Percentiles rank a stretch among this genome's conserved stretches.
These are phyloP conservation scores for Patella pellucida DNA, from an alignment of 2,888 invertebrate species.

Conservation along the genomic window DNA sequence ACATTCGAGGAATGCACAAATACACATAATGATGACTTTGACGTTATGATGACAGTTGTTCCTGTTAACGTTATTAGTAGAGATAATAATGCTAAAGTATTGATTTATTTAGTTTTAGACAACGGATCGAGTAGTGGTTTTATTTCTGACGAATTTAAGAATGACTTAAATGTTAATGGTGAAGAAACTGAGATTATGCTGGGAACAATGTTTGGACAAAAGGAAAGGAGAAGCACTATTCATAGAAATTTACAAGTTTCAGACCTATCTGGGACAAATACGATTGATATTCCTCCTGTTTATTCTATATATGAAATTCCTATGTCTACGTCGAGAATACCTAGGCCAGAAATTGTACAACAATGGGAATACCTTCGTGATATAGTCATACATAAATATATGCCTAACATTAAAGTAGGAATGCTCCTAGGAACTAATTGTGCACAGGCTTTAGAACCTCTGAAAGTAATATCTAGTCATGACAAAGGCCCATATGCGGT, in stretches of 20 bases:
- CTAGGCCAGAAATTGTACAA: slow-evolving; percentile 5
- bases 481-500: slow-evolving; percentile 1
- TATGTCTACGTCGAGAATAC: background rate
- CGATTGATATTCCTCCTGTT: background rate
- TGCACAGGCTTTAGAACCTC: background rate
- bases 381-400: background rate
- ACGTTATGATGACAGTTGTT: slow-evolving; percentile 23
- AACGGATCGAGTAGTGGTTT: slow-evolving; percentile 18
- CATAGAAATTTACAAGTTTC: background rate
- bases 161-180: background rate
- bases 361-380: background rate
- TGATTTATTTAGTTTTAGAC: slow-evolving; percentile 25
- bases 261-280: background rate
- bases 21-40: background rate
- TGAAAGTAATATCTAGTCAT: background rate
- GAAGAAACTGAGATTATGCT: slow-evolving; percentile 12
- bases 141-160: slow-evolving; percentile 2
- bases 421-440: background rate
- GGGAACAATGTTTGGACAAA: slow-evolving; percentile 26
- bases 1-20: no score
- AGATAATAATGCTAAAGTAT: background rate
- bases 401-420: background rate
- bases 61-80: slow-evolving; percentile 15
- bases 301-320: background rate
- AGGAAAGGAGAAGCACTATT: background rate